Evolutionary conservation across 2,113 vertebrate species (phyloP).

Genomic region (Myanophis thanlyinensis): DNA sequence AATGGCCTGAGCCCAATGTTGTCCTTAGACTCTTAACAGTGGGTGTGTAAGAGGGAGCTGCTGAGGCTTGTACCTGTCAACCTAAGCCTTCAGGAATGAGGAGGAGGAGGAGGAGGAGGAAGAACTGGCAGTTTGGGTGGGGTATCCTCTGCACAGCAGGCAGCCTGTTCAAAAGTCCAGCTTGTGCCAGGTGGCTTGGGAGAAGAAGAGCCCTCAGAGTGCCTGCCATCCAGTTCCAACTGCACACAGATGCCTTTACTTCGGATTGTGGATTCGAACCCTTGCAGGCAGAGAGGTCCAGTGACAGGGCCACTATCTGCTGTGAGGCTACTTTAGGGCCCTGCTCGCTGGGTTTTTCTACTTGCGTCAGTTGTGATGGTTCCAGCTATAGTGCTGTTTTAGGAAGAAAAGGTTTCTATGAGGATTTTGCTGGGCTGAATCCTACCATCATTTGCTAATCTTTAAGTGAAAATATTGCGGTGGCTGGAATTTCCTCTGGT

Average conservation of each 20-base stretch:
- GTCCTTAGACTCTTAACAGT: neutral
- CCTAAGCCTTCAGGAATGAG: constrained; percentile 11
- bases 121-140: constrained; percentile 2
- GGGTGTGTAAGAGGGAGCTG: constrained; percentile 23
- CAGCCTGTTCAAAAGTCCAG: neutral
- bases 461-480: neutral
- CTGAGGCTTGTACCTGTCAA: constrained; percentile 19
- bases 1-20: constrained; percentile 9
- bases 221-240: neutral
- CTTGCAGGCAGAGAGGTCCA: neutral
- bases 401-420: neutral
- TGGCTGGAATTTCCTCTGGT: neutral
- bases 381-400: neutral
- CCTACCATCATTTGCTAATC: neutral
- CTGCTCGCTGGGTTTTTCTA: neutral
- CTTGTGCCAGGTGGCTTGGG: neutral
- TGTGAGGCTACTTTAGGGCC: neutral
- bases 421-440: neutral
- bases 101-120: constrained; percentile 17
- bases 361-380: neutral
- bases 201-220: neutral
- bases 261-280: neutral
- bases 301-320: neutral
- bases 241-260: neutral
- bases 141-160: neutral